phyloP scores from a whole-genome alignment of 2,113 vertebrate species.

The Pycnonotus jocosus region DNA sequence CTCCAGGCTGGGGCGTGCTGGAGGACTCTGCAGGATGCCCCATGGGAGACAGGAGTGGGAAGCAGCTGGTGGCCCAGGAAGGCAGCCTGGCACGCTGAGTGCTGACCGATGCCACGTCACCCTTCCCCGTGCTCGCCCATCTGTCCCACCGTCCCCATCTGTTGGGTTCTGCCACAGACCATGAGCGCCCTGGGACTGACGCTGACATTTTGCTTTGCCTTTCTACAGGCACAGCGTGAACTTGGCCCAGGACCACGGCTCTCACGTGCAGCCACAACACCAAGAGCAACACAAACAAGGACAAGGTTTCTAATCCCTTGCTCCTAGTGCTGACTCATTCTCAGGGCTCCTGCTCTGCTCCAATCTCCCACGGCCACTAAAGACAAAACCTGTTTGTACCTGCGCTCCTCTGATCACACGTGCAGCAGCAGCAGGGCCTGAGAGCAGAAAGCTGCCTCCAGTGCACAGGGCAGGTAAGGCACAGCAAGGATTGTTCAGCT shows the following conservation, averaged over 20 bases:
- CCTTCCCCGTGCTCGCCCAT: neutral
- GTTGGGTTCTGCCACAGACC: neutral
- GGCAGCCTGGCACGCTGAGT: neutral
- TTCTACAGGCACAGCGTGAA: neutral
- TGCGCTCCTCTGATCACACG: neutral
- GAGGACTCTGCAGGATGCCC: fast-evolving
- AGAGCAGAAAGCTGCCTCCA: neutral
- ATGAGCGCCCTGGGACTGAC: neutral
- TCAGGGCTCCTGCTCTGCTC: neutral
- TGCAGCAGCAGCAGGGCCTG: neutral
- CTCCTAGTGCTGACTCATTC: neutral
- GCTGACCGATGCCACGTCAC: neutral
- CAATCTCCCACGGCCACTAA: neutral
- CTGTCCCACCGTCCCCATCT: neutral
- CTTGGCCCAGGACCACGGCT: fast-evolving
- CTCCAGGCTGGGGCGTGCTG: neutral
- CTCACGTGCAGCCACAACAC: neutral
- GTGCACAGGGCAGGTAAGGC: neutral
- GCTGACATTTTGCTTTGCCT: neutral
- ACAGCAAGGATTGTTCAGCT: neutral
- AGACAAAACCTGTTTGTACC: neutral
- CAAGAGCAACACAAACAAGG: neutral
- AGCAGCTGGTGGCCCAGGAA: neutral
- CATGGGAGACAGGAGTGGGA: fast-evolving
- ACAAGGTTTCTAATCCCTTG: neutral